These are phyloP conservation scores for Latrodectus hesperus DNA, from an alignment of 2,888 invertebrate species.

Conservation along the genomic window DNA sequence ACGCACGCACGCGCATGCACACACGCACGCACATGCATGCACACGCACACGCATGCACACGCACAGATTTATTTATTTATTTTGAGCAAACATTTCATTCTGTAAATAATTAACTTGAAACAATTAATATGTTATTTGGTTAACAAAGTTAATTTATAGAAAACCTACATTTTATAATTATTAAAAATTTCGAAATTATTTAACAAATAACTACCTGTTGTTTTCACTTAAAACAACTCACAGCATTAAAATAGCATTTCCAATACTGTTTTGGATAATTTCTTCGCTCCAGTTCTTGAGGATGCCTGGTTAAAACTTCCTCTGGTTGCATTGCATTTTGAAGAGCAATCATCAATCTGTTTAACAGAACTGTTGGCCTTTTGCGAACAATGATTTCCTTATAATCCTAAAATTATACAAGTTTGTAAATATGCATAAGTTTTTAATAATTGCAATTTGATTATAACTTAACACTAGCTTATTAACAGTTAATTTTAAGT, in stretches of 20 bases:
- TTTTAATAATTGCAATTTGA: too few relatives aligned
- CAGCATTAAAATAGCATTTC: slow-evolving; percentile 63
- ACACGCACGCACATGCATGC: too few relatives aligned
- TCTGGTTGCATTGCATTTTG: slow-evolving; percentile 48
- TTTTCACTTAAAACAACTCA: slow-evolving; percentile 46
- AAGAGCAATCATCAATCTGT: slow-evolving; percentile 53
- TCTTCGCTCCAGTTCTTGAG: slow-evolving; percentile 49
- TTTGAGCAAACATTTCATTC: too few relatives aligned
- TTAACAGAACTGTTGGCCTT: slow-evolving; percentile 51
- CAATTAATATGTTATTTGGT: too few relatives aligned
- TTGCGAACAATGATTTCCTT: slow-evolving; percentile 17
- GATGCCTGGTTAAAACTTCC: background rate
- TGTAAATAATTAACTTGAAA: too few relatives aligned
- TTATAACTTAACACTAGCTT: too few relatives aligned
- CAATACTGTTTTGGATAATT: slow-evolving; percentile 41
- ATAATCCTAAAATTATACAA: slow-evolving; percentile 13
- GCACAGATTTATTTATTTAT: too few relatives aligned
- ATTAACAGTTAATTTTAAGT: too few relatives aligned
- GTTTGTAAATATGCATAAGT: background rate
- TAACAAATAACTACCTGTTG: background rate
- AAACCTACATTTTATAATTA: too few relatives aligned
- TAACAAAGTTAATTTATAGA: too few relatives aligned
- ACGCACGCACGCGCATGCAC: too few relatives aligned
- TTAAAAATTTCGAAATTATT: background rate
- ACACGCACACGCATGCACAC: too few relatives aligned